Base-by-base conservation (phyloP, 2,797 vertebrate genomes). In the Phylloscopus collybita region DNA sequence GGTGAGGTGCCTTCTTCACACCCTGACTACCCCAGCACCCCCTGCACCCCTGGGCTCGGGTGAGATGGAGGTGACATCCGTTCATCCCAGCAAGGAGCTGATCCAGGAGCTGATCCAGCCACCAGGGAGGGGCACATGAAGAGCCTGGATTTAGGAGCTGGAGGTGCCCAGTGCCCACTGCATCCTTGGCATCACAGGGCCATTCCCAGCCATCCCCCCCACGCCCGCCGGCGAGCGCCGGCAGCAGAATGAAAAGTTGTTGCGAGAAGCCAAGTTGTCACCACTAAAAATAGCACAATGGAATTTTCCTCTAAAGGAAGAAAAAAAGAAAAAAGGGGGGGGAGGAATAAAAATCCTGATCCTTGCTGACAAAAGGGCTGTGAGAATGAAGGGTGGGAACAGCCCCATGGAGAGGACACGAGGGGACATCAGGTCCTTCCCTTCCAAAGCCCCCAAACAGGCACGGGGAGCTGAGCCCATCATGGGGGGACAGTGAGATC, bases 271-370 rank as follows among this genome's bases (percentile, higher is more conserved):
- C 87, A 95, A 93, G 95, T 95, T 96, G 88, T 93, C 96, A 91
- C 91, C 71, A 88, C 97, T 97, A 97, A 97, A 97, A 97, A 98
- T 96, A 97, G 90, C 92, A 95, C 94, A 97, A 95, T 91, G 95
- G 96, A 97, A 97, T 97, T 97, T 97, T 97, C 94, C 93, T 97
- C 90, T 76, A 90, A 95, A 94, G 53, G 69, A 81, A 62, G 50
- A 14, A 15, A 86, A 57, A 21, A 11, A 16, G 13, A 14, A 18
- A 5, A 5, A 2, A 3, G 2, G 8, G 8, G 0, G 3, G 1
- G 9, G 14, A 4, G 0, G 1, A 3, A 7, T 21, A 9, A 19
- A 20, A n/a, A 26, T 20, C 65, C 11, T 74, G 80, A 26, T 88
- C 84, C 85, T 95, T 72, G 57, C 67, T 96, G 95, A 96, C 91